Conservation (phyloP, 1,140 invertebrate species). For the Globodera ellingtonae region DNA sequence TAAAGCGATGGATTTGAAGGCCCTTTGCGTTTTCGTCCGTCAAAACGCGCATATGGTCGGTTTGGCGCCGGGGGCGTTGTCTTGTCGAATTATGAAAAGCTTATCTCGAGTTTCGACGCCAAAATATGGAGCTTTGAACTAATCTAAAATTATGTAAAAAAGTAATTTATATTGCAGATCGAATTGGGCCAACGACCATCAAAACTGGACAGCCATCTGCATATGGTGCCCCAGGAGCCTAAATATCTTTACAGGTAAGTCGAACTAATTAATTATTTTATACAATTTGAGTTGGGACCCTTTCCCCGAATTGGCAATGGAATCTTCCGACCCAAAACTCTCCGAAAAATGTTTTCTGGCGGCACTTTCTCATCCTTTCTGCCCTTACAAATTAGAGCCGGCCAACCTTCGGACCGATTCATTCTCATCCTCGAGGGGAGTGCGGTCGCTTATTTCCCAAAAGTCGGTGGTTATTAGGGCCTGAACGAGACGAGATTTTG, state of each 20-base stretch:
- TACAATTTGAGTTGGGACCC: too few species aligned
- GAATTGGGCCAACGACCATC: constrained; percentile 11
- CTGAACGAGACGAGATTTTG: constrained; percentile 18
- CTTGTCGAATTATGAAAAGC: constrained; percentile 9
- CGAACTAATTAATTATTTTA: not conserved
- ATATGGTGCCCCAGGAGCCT: constrained; percentile 27
- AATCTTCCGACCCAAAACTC: too few species aligned
- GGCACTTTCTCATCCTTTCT: not conserved
- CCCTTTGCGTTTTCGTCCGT: constrained; percentile 40
- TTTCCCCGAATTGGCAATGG: too few species aligned
- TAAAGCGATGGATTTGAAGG: constrained; percentile 47
- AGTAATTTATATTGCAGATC: constrained; percentile 8
- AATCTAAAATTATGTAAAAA: constrained; percentile 17
- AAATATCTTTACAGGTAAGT: constrained; percentile 33
- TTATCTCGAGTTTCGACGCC: too few species aligned
- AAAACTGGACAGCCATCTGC: constrained; percentile 29
- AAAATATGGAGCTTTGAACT: too few species aligned
- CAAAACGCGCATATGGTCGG: constrained; percentile 52
- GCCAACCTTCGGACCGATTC: constrained; percentile 47
- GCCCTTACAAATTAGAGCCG: constrained; percentile 26
- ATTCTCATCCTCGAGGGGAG: constrained; percentile 54
- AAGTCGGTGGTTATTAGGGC: constrained; percentile 30
- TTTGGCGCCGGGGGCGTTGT: not conserved
- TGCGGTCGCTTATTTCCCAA: constrained; percentile 48
- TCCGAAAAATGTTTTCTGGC: not conserved